A percentile compares a stretch with the other conserved stretches of the same genome.
Evolutionary conservation across 2,797 vertebrate species (phyloP).

Genomic region (Propithecus perrieri): DNA sequence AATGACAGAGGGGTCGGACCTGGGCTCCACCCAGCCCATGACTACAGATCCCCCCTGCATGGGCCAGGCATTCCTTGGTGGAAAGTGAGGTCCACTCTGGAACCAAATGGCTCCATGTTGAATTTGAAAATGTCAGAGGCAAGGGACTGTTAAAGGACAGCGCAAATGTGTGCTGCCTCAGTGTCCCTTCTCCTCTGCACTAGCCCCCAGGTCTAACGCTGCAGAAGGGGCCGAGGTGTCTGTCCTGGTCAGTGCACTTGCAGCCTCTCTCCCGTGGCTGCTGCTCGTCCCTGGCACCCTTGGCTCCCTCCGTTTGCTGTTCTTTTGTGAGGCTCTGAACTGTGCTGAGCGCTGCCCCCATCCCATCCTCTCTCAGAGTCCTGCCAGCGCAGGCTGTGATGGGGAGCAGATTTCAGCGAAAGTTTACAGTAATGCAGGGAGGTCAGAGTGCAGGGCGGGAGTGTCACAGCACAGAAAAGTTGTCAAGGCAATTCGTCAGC

Average conservation of each 20-base stretch:
- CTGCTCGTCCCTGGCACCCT: neutral
- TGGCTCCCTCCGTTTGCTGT: neutral
- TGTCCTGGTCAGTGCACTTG: neutral
- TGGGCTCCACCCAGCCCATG: neutral
- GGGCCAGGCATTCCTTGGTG: neutral
- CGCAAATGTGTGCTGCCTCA: neutral
- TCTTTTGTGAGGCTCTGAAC: conserved; percentile 19
- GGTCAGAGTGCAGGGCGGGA: neutral
- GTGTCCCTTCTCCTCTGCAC: neutral
- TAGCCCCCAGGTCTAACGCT: fast-evolving
- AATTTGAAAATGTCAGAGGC: neutral
- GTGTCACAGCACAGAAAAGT: neutral
- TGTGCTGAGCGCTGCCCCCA: neutral
- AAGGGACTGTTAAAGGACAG: neutral
- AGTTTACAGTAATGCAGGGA: neutral
- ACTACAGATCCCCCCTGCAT: neutral
- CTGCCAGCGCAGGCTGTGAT: neutral
- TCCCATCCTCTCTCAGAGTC: neutral
- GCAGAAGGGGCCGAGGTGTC: neutral
- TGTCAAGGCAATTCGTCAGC: neutral
- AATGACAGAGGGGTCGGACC: neutral
- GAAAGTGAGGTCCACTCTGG: neutral
- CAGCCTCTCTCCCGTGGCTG: neutral
- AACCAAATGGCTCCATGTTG: neutral
- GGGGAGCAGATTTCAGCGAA: neutral